These are phyloP conservation scores for Chirona hameri DNA, from an alignment of 2,888 invertebrate genomes.

Conservation along the genomic window DNA sequence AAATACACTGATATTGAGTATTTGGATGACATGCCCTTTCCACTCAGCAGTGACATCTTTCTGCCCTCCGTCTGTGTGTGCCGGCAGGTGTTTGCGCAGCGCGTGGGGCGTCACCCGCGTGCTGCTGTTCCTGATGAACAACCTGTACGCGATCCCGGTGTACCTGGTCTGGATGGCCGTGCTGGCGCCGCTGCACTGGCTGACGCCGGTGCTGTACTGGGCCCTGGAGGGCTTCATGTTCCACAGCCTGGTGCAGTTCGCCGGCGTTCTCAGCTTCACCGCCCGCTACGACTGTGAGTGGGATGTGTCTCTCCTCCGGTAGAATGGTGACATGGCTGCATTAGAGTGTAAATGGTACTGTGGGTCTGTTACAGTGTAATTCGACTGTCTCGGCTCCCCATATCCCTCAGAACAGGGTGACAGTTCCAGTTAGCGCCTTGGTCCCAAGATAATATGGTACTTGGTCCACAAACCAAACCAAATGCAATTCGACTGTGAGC, in stretches of 20 bases:
- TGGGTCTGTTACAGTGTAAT: neutral
- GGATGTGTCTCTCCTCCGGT: neutral
- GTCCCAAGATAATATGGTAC: no score
- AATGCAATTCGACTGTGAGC: no score
- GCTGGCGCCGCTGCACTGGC: conserved; percentile 36
- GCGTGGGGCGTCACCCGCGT: conserved; percentile 33
- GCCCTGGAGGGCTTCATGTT: conserved; percentile 37
- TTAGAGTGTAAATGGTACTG: neutral
- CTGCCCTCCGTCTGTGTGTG: no score
- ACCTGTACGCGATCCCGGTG: conserved; percentile 39
- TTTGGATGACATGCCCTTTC: no score
- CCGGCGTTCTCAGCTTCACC: neutral
- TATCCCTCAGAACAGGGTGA: neutral
- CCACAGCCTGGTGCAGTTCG: neutral
- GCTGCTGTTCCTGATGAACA: conserved; percentile 37
- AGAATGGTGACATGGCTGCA: neutral
- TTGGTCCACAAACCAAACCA: no score
- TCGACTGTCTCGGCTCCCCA: neutral
- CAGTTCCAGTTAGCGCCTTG: no score
- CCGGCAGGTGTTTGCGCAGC: neutral
- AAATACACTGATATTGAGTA: no score
- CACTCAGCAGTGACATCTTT: no score
- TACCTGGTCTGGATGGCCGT: conserved; percentile 39
- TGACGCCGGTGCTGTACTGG: conserved; percentile 36
- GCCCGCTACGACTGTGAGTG: neutral